Evolutionary conservation across 1,140 invertebrate species (phyloP), one percentile per base, ranked within the genome.

Genomic region (Lordiphosa stackelbergi): DNA sequence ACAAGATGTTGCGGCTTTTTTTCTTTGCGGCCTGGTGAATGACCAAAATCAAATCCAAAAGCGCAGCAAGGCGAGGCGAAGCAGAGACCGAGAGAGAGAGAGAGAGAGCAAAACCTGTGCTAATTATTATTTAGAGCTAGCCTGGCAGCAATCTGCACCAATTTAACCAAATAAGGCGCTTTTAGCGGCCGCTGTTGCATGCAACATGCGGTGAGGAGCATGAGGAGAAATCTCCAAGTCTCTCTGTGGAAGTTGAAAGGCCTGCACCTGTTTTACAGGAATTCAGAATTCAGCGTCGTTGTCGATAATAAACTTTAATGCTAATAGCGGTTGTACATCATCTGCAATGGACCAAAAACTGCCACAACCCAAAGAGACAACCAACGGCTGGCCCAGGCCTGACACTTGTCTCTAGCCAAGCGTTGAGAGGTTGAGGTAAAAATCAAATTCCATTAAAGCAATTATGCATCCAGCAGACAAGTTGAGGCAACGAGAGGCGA

Each of bases 231-330:
- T 81, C 75, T 56, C 41, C 70, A 46, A 63, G 22, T 5, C 22
- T 24, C 22, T 5, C 22, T 24, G 19, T 19, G 2, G 19, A 19
- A 19, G 68, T 81, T 83, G 71, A 83, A 81, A 83, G 77, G 77
- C 77, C 78, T 81, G 78, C 77, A 83, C 77, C 77, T 84, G 77
- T 83, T 83, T 84, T 84, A 73, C 77, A 83, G 78, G 77, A 83
- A 81, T 81, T 77, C 60, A 77, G 77, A 81, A 81, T 79, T 45
- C 68, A 64, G 65, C 75, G 59, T 75, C 72, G 72, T 81, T 79
- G 77, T 83, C 73, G 78, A 84, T 84, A 84, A 84, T 84, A 84
- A 84, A 84, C 78, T 84, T 84, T 85, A 84, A 84, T 84, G 78
- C 78, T 84, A 84, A 84, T 84, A 84, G 79, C 62, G 65, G 78